phyloP scores from a whole-genome alignment of 2,888 invertebrate species.

The Ormyrus rosae region DNA sequence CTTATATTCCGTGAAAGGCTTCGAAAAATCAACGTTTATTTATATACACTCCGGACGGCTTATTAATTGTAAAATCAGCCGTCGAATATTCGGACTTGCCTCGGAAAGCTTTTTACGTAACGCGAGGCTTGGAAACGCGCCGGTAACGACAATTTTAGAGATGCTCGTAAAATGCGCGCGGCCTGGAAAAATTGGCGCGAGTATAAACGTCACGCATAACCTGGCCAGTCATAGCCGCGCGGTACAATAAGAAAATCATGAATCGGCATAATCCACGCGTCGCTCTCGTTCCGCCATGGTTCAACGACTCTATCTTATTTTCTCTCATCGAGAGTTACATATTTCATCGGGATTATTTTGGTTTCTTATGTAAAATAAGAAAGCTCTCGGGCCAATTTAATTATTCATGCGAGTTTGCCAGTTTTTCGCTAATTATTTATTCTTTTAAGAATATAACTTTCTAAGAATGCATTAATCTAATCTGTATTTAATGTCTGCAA shows the following conservation, averaged over 20 bases:
- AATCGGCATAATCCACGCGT: slow-evolving; percentile 17
- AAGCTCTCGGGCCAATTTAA: slow-evolving; percentile 52
- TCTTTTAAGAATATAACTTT: too few species aligned
- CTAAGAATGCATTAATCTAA: too few species aligned
- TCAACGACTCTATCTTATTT: slow-evolving; percentile 32
- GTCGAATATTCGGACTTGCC: too few species aligned
- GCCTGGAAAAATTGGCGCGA: background rate
- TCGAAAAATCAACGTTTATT: too few species aligned
- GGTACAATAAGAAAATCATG: slow-evolving; percentile 29
- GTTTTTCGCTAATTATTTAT: too few species aligned
- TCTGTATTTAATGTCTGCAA: too few species aligned
- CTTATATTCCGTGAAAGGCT: too few species aligned
- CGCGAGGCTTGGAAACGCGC: too few species aligned
- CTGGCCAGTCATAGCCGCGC: background rate
- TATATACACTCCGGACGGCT: too few species aligned
- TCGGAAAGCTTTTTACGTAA: too few species aligned
- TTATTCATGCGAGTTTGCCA: slow-evolving; percentile 43
- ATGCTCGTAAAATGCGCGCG: slow-evolving; percentile 3
- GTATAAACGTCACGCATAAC: background rate
- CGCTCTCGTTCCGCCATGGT: background rate
- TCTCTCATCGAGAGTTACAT: background rate
- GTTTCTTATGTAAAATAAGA: too few species aligned
- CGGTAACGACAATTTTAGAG: background rate
- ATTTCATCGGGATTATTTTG: slow-evolving; percentile 27
- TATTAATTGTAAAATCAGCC: too few species aligned